phyloP scores from a whole-genome alignment of 2,888 invertebrate species.

The Petrophora chlorosata region DNA sequence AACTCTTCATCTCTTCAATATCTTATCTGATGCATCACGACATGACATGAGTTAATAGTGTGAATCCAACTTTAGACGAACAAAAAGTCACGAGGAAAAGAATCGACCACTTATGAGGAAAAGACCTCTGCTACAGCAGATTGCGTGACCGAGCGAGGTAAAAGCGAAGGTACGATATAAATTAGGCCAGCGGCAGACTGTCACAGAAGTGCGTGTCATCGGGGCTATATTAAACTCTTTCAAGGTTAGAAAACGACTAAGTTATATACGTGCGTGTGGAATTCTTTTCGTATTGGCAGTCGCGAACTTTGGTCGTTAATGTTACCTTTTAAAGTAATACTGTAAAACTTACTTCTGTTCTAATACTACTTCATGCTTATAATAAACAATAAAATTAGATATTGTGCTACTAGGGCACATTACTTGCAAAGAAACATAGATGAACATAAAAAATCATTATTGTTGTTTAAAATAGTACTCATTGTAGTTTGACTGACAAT shows the following conservation, averaged over 20 bases:
- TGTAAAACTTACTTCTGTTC: neutral
- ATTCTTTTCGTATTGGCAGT: slow-evolving; percentile 13
- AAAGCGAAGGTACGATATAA: slow-evolving; percentile 49
- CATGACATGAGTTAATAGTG: too few relatives aligned
- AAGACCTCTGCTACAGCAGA: slow-evolving; percentile 47
- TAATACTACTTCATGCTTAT: neutral
- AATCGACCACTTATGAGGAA: slow-evolving; percentile 47
- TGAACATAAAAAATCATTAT: too few relatives aligned
- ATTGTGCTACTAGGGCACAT: too few relatives aligned
- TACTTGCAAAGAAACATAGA: too few relatives aligned
- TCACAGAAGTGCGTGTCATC: slow-evolving; percentile 47
- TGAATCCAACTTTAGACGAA: neutral
- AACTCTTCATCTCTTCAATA: too few relatives aligned
- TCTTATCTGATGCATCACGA: too few relatives aligned
- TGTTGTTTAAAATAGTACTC: too few relatives aligned
- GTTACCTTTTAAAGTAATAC: slow-evolving; percentile 3
- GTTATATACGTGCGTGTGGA: slow-evolving; percentile 13
- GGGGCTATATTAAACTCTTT: slow-evolving; percentile 35
- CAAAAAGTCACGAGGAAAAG: slow-evolving; percentile 27
- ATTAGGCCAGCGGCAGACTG: slow-evolving; percentile 47
- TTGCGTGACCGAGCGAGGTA: slow-evolving; percentile 55
- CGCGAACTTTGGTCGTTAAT: slow-evolving; percentile 7
- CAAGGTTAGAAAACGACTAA: slow-evolving; percentile 39
- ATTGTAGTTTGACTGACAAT: too few relatives aligned
- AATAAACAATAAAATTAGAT: neutral